A percentile compares a stretch with the other conserved stretches of the same genome.
Conservation (phyloP, 2,113 vertebrate genomes). For the Neogobius melanostomus region DNA sequence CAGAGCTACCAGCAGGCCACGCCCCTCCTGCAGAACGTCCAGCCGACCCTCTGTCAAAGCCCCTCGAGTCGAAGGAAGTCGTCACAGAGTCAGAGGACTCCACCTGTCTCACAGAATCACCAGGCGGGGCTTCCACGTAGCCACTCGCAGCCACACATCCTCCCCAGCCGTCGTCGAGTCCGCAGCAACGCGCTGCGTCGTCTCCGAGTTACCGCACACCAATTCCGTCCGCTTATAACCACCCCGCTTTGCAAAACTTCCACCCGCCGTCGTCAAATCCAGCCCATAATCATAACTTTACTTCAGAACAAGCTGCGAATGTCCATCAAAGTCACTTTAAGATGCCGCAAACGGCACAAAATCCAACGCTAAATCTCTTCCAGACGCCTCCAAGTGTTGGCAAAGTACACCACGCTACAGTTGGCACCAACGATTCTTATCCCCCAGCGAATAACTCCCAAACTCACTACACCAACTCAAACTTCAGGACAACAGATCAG, state of each 20-base stretch:
- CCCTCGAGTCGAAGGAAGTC: background rate
- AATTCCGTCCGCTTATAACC: slow-evolving; percentile 7
- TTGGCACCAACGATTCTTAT: background rate
- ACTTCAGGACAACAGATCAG: background rate
- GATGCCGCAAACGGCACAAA: background rate
- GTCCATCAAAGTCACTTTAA: background rate
- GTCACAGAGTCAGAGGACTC: slow-evolving; percentile 28
- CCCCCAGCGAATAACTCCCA: no score
- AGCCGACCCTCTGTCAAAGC: background rate
- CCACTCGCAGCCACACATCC: background rate
- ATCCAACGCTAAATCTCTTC: background rate
- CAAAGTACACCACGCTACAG: background rate
- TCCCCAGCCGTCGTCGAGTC: background rate
- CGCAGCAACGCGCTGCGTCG: slow-evolving; percentile 39
- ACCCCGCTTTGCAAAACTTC: background rate
- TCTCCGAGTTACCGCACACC: slow-evolving; percentile 44
- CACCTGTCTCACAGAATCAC: background rate
- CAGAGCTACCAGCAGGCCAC: background rate
- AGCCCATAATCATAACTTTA: background rate
- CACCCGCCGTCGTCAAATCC: slow-evolving; percentile 47
- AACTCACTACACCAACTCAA: background rate
- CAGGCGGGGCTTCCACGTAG: background rate
- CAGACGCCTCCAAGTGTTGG: background rate
- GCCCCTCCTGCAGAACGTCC: background rate
- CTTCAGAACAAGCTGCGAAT: background rate